Evolutionary conservation across 2,888 invertebrate genomes (phyloP), one percentile per base, ranked within the genome.

Genomic region (Chrysotoxum bicinctum): DNA sequence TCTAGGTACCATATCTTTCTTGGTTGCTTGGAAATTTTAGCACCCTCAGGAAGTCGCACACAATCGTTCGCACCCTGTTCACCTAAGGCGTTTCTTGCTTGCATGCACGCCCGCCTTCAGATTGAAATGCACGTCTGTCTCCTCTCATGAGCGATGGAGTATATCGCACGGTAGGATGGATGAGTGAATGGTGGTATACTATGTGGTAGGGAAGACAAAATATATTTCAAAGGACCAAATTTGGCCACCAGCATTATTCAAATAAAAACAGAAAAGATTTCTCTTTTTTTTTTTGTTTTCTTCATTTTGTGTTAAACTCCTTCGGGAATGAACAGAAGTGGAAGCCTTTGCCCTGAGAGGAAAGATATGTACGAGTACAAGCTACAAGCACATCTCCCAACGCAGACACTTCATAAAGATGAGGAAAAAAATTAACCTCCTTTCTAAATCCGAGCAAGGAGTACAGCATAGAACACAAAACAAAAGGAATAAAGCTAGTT

Each of bases 61-160:
- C 26, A 58, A 45, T 32, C 40, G 37, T 72, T 73, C 78, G 73
- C 82, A 78, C 73, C 45, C 73, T 52, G 66, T 77, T 77, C 77
- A 74, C 78, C 73, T 80, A 40, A 73, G 82, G 78, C 78, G 48
- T 74, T 74, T 64, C 60, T 74, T 68, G 82, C 73, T 78, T 78
- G 73, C 73, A 83, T 78, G 73, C 73, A 83, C 83, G 78, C 83
- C 78, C 83, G 78, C 83, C 78, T 73, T 54, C 40, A 48, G 54
- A 83, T 69, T 74, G 62, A 78, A 73, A 40, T 56, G 50, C 73
- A 62, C 40, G 62, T 77, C 54, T 60, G 40, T 68, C 45, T 66
- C n/a, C n/a, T 73, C 68, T 30, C 52, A 37, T 60, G 62, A 78
- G 73, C 56, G 62, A 45, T 69, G 62, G 72, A 74, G 52, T 64